Percentiles rank a stretch among this genome's conserved stretches.
These are phyloP conservation scores for Aplocera efformata DNA, from an alignment of 2,888 invertebrate species.

Conservation along the genomic window DNA sequence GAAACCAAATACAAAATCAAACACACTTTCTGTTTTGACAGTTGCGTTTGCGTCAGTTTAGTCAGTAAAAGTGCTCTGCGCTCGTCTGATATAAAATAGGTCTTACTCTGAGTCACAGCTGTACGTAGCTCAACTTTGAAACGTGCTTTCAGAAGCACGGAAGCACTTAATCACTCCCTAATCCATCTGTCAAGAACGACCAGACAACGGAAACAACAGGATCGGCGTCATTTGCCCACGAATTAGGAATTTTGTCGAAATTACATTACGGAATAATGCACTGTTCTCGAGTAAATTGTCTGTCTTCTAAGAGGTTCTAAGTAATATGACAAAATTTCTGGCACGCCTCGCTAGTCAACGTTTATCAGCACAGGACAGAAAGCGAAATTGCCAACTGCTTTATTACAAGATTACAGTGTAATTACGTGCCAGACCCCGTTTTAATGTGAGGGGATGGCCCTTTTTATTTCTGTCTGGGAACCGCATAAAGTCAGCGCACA, in stretches of 20 bases:
- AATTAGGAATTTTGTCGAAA: constrained; percentile 3
- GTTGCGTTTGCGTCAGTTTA: too few relatives aligned
- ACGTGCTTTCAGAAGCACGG: too few relatives aligned
- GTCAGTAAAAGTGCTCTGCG: too few relatives aligned
- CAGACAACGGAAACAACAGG: too few relatives aligned
- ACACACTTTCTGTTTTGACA: too few relatives aligned
- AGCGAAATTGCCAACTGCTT: constrained; percentile 38
- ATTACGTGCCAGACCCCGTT: constrained; percentile 35
- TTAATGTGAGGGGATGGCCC: constrained; percentile 31
- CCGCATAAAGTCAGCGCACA: constrained; percentile 11
- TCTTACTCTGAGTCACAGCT: too few relatives aligned
- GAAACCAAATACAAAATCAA: too few relatives aligned
- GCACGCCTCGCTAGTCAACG: constrained; percentile 14
- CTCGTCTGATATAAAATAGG: too few relatives aligned
- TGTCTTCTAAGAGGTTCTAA: not conserved
- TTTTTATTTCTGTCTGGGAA: constrained; percentile 31
- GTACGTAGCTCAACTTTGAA: too few relatives aligned
- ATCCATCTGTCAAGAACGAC: too few relatives aligned
- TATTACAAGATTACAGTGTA: constrained; percentile 40
- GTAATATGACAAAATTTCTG: not conserved
- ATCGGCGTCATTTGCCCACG: too few relatives aligned
- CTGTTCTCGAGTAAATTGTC: not conserved
- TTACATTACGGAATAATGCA: not conserved
- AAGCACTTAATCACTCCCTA: too few relatives aligned
- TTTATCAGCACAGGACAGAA: constrained; percentile 37